Conservation (phyloP, 2,113 vertebrate species). For the Tupaia chinensis region DNA sequence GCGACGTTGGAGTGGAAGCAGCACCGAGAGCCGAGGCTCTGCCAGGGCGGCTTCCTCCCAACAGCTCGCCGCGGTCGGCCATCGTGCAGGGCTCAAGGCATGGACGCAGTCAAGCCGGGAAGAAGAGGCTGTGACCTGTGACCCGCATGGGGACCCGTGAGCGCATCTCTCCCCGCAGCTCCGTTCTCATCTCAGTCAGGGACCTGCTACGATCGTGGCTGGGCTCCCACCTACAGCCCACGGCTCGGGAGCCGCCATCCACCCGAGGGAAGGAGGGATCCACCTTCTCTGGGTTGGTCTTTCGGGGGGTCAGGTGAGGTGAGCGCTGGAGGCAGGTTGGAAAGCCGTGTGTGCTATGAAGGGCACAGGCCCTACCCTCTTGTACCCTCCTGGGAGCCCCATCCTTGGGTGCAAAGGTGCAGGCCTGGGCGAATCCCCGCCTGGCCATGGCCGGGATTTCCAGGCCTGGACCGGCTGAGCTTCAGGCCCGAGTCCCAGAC, state of each 20-base stretch:
- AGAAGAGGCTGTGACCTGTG: neutral
- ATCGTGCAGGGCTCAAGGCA: no score
- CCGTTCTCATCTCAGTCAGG: rapidly evolving
- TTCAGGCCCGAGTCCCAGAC: no score
- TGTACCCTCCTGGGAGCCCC: no score
- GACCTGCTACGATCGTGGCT: no score
- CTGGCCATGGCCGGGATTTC: no score
- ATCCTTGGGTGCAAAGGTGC: neutral
- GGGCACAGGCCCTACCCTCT: no score
- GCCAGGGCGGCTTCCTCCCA: no score
- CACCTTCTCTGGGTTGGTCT: neutral
- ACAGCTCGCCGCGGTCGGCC: no score
- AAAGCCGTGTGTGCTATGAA: neutral
- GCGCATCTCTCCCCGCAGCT: rapidly evolving
- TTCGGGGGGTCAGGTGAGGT: neutral
- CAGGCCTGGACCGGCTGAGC: no score
- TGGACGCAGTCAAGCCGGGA: neutral
- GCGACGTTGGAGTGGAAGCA: no score
- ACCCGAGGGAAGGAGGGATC: neutral
- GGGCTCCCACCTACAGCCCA: neutral
- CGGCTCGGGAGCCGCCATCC: neutral
- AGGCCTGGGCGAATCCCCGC: no score
- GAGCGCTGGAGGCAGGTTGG: neutral
- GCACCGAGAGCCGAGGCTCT: no score
- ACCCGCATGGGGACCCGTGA: rapidly evolving